Base-by-base conservation (phyloP, 2,113 vertebrate species). In the Ahaetulla prasina region DNA sequence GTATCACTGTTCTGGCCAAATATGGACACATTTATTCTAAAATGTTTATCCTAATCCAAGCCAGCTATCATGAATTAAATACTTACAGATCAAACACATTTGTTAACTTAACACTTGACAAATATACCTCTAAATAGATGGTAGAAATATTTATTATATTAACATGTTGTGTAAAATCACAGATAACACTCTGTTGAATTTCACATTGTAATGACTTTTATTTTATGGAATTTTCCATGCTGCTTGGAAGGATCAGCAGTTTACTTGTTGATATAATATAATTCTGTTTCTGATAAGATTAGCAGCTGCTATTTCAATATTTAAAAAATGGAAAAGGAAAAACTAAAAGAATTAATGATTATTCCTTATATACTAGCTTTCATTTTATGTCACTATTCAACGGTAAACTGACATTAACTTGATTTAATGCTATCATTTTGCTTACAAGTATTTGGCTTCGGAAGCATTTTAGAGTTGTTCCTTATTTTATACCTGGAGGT, bases 41-140 rank as follows among this genome's bases (percentile, higher is more conserved):
- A 60, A 89, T 93, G 84, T 92, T 96, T 91, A 53, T 93, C 52
- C 25, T 86, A 30, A 87, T 90, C n/a, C 47, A 85, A 74, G 39
- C 23, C 63, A 57, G 52, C 27, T 85, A n/a, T 0, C 0, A 85
- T 53, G 92, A 55, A 43, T 92, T 53, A 95, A 86, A 14, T 3
- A 6, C 89, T 92, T 52, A 63, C 0, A 9, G 68, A 43, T 0
- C 22, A 16, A 86, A 52, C 14, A n/a, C 84, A 85, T 87, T 85
- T 92, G 30, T 93, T 63, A 91, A 14, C 90, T 20, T 49, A 89
- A 55, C 35, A 3, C 84, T 92, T 93, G 30, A 3, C 95, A 89
- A 93, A 91, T 84, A 87, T 8, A 27, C 50, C 8, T 7, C 88
- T 85, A 92, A 43, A 47, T 85, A 85, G 39, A 25, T 89, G 49